Percentiles rank a stretch among this genome's conserved stretches.
These are phyloP conservation scores for Agrotis clavis DNA, from an alignment of 2,888 invertebrate genomes.

Conservation along the genomic window DNA sequence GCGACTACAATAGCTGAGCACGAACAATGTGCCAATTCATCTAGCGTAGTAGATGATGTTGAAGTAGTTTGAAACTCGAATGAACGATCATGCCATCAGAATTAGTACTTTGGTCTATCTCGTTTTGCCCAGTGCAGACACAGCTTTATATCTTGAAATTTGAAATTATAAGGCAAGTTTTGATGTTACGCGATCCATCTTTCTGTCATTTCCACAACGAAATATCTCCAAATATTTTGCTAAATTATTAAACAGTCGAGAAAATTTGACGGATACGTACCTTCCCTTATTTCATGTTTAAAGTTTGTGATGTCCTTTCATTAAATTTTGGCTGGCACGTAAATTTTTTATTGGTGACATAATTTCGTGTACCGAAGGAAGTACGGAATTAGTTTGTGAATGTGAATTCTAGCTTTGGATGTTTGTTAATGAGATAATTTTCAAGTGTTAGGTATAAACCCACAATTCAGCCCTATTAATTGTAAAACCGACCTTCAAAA, in stretches of 20 bases:
- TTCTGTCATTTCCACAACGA: slow-evolving; percentile 41
- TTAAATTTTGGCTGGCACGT: slow-evolving; percentile 32
- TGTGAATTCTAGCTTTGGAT: slow-evolving; percentile 25
- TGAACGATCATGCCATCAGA: too few relatives aligned
- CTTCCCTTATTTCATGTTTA: slow-evolving; percentile 4
- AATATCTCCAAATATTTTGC: slow-evolving; percentile 30
- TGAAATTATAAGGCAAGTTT: slow-evolving; percentile 33
- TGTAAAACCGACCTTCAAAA: neutral
- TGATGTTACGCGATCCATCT: slow-evolving; percentile 39
- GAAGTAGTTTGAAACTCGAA: too few relatives aligned
- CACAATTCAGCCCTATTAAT: neutral
- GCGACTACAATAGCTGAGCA: neutral
- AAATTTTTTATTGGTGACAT: slow-evolving; percentile 37
- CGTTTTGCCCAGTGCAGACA: neutral
- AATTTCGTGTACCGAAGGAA: slow-evolving; percentile 21
- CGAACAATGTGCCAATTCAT: too few relatives aligned
- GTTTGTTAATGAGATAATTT: slow-evolving; percentile 32
- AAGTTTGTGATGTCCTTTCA: slow-evolving; percentile 34
- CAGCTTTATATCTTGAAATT: slow-evolving; percentile 28
- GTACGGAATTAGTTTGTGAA: slow-evolving; percentile 11
- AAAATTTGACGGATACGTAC: slow-evolving; percentile 24
- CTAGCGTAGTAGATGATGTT: neutral
- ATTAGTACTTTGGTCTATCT: too few relatives aligned
- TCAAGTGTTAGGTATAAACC: neutral
- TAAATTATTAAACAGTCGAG: slow-evolving; percentile 32